These are phyloP conservation scores for Microctonus brassicae DNA, from an alignment of 2,888 invertebrate genomes.

Conservation along the genomic window DNA sequence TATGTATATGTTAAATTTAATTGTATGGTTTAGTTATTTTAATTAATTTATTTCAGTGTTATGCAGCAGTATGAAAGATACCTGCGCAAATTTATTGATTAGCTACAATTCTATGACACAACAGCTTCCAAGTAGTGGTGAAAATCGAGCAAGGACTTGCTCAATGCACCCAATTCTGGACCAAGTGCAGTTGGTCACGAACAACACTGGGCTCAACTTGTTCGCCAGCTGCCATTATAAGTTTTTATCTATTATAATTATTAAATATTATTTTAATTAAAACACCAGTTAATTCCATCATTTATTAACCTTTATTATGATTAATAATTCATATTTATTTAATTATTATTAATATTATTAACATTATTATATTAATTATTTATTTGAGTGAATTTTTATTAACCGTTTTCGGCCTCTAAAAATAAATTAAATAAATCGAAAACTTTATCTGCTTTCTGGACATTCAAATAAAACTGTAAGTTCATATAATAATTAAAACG, in stretches of 20 bases:
- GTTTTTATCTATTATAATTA: conserved; percentile 8
- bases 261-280: not conserved
- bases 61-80: conserved; percentile 21
- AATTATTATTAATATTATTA: no score
- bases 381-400: not conserved
- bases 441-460: no score
- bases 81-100: conserved; percentile 50
- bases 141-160: conserved; percentile 31
- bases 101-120: conserved; percentile 10
- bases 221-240: conserved; percentile 49
- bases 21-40: not conserved
- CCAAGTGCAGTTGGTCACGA: conserved; percentile 51
- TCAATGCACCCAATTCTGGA: conserved; percentile 47
- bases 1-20: not conserved
- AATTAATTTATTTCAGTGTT: not conserved
- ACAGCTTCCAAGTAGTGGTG: conserved; percentile 7
- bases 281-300: no score
- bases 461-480: not conserved
- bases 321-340: no score
- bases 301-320: no score
- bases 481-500: not conserved
- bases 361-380: no score
- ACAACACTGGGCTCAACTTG: conserved; percentile 49
- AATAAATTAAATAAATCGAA: not conserved
- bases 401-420: not conserved